These are phyloP conservation scores for Drosophila silvestris DNA, from an alignment of 2,888 invertebrate genomes.

Conservation along the genomic window DNA sequence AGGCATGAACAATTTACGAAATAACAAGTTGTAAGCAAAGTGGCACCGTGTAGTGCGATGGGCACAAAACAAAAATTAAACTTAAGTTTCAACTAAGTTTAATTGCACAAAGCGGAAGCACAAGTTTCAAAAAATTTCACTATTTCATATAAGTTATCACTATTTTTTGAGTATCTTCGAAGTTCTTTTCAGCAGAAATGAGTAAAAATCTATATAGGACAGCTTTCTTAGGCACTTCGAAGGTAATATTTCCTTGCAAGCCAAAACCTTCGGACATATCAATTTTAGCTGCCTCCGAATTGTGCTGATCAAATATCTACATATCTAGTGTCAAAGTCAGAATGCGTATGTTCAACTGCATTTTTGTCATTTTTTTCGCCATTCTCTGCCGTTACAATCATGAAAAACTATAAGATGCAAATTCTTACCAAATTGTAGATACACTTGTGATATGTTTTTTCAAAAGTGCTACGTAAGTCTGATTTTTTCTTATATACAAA, in stretches of 20 bases:
- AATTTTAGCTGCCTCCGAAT: not conserved
- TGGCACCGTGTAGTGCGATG: slow-evolving; percentile 7
- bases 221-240: not conserved
- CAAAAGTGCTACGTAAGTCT: no score
- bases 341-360: not conserved
- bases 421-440: not conserved
- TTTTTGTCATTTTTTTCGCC: not conserved
- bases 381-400: not conserved
- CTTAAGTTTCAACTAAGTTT: slow-evolving; percentile 48
- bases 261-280: not conserved
- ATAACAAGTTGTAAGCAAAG: slow-evolving; percentile 32
- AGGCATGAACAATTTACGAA: slow-evolving; percentile 44
- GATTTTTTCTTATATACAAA: no score
- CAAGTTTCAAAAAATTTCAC: slow-evolving; percentile 34
- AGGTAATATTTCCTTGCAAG: not conserved
- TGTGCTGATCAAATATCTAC: not conserved
- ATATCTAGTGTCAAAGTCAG: not conserved
- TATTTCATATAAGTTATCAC: slow-evolving; percentile 18
- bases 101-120: slow-evolving; percentile 56
- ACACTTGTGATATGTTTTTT: not conserved
- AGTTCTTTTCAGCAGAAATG: not conserved
- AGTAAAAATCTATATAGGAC: not conserved
- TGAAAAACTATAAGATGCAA: not conserved
- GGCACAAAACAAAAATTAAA: slow-evolving; percentile 49
- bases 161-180: not conserved